A percentile compares a stretch with the other conserved stretches of the same genome.
These are phyloP conservation scores for Ochotona curzoniae DNA, from an alignment of 2,113 vertebrate species.

Conservation along the genomic window DNA sequence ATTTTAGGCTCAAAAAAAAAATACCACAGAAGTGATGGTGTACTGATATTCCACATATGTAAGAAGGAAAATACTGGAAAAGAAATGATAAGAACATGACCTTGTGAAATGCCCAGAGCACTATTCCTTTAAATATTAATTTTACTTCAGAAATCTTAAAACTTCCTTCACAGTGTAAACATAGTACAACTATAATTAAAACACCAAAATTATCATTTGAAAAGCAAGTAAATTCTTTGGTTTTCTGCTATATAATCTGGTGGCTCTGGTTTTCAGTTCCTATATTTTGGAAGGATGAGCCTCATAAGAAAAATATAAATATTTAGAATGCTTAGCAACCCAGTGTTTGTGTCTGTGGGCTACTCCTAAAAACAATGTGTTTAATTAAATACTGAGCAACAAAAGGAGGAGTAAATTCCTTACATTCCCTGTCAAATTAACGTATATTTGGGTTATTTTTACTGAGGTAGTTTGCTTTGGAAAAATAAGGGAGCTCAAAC, in stretches of 20 bases:
- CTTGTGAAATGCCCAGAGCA: constrained; percentile 44
- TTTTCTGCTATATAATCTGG: constrained; percentile 22
- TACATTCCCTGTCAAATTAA: constrained; percentile 53
- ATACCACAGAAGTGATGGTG: constrained; percentile 13
- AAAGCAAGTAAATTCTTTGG: constrained; percentile 16
- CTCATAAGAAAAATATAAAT: constrained; percentile 77
- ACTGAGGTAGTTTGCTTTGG: constrained; percentile 68
- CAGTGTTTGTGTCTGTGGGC: constrained; percentile 61
- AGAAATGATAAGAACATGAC: constrained; percentile 46
- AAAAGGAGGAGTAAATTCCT: constrained; percentile 37
- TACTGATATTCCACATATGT: neutral
- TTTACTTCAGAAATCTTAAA: constrained; percentile 60
- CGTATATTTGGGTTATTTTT: constrained; percentile 44
- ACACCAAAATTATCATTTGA: constrained; percentile 41
- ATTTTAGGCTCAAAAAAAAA: constrained; percentile 27
- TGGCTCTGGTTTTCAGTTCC: constrained; percentile 72
- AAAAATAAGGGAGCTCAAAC: constrained; percentile 68
- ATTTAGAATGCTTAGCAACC: constrained; percentile 87
- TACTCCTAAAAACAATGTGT: constrained; percentile 59
- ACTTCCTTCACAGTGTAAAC: neutral
- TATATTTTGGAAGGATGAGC: constrained; percentile 44
- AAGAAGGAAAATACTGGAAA: constrained; percentile 39
- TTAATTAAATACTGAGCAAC: constrained; percentile 64
- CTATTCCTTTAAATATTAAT: constrained; percentile 23
- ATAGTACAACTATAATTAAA: constrained; percentile 35